Base-by-base conservation (phyloP, 2,888 invertebrate genomes). In the Acleris sparsana region DNA sequence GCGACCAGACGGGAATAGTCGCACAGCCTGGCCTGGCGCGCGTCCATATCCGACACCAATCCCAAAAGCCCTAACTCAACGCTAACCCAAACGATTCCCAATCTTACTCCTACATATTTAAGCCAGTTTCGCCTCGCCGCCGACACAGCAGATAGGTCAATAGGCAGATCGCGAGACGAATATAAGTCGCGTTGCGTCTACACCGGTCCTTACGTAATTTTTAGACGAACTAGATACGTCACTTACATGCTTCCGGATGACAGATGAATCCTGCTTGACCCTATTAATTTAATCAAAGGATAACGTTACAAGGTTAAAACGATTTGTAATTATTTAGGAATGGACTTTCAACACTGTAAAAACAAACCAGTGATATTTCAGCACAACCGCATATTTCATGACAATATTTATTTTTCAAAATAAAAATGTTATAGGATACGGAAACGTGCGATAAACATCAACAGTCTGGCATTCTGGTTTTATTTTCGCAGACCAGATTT, bases 1-100 rank as follows among this genome's bases (percentile, higher is more conserved):
- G 85, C 78, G 78, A 85, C 84, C 83, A 89, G 92, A 90, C 92
- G 91, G 92, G 92, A 92, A 92, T 92, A 92, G 92, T 89, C 90
- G 78, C 88, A 79, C 80, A 80, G 76, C 91, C 92, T 87, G 92
- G 91, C 92, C 89, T 92, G 92, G 92, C 92, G 80, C 77, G 75
- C 84, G 88, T 89, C 92, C 92, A 92, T 89, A 78, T 79, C 70
- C 70, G 70, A 73, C 71, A 72, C 71, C 75, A 73, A 72, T 74
- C 72, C 73, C 75, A 83, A 80, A 83, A 76, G 84, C 78, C 83
- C 74, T 78, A 85, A 84, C 82, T 78, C 78, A 71, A 76, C 72
- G 72, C 73, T 71, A 73, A 63, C 73, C 75, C 77, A 76, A 72
- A 73, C 81, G 73, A 89, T 76, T 80, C 75, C 86, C 82, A 83